These are phyloP conservation scores for Caenorhabditis inopinata DNA, from an alignment of 1,140 invertebrate species.

Conservation along the genomic window DNA sequence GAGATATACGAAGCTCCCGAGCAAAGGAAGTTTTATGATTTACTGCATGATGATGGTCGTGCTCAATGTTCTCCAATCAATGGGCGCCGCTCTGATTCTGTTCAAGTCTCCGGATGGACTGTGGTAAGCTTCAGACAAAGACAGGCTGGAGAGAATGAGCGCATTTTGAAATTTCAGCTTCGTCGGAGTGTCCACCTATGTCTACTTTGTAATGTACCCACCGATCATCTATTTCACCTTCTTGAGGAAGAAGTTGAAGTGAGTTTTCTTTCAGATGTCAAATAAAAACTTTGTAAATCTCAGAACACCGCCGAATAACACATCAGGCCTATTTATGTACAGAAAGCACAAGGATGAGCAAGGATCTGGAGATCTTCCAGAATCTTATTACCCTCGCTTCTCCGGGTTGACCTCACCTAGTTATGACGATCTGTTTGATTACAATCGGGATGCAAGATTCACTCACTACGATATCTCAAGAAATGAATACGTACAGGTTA, in stretches of 20 bases:
- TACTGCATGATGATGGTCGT: conserved; percentile 33
- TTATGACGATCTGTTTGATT: conserved; percentile 46
- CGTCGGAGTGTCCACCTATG: conserved; percentile 26
- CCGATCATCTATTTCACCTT: conserved; percentile 45
- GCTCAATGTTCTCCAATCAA: conserved; percentile 34
- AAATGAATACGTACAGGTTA: conserved; percentile 36
- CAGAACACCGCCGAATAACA: conserved; percentile 11
- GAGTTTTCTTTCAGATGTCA: too few relatives aligned
- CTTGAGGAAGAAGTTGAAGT: conserved; percentile 29
- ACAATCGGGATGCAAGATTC: conserved; percentile 5
- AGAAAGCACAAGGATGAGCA: conserved; percentile 42
- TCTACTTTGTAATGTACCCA: conserved; percentile 31
- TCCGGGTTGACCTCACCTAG: conserved; percentile 42
- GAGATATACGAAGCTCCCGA: conserved; percentile 34
- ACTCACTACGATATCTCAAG: conserved; percentile 18
- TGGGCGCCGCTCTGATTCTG: conserved; percentile 39
- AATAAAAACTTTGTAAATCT: not conserved
- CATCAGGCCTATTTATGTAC: conserved; percentile 41
- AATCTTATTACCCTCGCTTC: conserved; percentile 39
- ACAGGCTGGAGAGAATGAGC: not conserved
- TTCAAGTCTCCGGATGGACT: conserved; percentile 34
- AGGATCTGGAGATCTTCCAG: conserved; percentile 33
- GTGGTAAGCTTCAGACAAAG: not conserved
- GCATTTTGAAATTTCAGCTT: conserved; percentile 23
- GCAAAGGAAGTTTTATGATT: conserved; percentile 34